phyloP scores from a whole-genome alignment of 2,113 vertebrate species.

The Chaetodon trifascialis region DNA sequence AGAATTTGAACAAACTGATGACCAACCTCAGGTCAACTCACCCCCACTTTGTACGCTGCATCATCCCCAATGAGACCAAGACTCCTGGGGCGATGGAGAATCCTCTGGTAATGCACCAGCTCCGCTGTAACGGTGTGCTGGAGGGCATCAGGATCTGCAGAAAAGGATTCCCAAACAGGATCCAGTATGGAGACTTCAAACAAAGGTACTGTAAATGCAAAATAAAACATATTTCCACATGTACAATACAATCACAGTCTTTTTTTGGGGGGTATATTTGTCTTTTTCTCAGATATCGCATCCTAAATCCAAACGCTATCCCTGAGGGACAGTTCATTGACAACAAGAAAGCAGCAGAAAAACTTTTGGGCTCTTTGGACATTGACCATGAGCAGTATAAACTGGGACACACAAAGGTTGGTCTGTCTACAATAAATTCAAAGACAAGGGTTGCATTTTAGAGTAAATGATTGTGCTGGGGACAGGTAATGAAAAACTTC shows the following conservation, averaged over 20 bases:
- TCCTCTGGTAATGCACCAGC: slow-evolving; percentile 74
- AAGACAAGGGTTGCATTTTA: background rate
- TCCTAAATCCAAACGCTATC: slow-evolving; percentile 63
- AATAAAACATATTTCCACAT: too few relatives aligned
- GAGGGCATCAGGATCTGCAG: slow-evolving; percentile 72
- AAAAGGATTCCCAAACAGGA: slow-evolving; percentile 75
- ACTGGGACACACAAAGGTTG: slow-evolving; percentile 70
- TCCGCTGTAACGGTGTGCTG: slow-evolving; percentile 74
- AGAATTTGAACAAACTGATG: slow-evolving; percentile 66
- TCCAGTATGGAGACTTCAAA: slow-evolving; percentile 67
- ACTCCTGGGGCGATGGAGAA: slow-evolving; percentile 61
- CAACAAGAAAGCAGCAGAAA: slow-evolving; percentile 68
- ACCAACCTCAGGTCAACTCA: slow-evolving; percentile 66
- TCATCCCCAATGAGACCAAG: slow-evolving; percentile 66
- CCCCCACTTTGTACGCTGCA: slow-evolving; percentile 61
- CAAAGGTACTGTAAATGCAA: slow-evolving; percentile 39
- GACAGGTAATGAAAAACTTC: slow-evolving; percentile 63
- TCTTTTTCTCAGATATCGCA: slow-evolving; percentile 56
- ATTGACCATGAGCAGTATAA: slow-evolving; percentile 68
- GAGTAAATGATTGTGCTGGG: slow-evolving; percentile 13
- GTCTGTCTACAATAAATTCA: slow-evolving; percentile 59
- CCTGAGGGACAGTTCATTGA: slow-evolving; percentile 69
- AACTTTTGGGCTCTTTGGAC: slow-evolving; percentile 60
- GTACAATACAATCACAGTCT: too few relatives aligned
- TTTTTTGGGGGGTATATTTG: too few relatives aligned